Evolutionary conservation across 2,113 vertebrate species (phyloP).

Genomic region (Oncorhynchus gorbuscha): DNA sequence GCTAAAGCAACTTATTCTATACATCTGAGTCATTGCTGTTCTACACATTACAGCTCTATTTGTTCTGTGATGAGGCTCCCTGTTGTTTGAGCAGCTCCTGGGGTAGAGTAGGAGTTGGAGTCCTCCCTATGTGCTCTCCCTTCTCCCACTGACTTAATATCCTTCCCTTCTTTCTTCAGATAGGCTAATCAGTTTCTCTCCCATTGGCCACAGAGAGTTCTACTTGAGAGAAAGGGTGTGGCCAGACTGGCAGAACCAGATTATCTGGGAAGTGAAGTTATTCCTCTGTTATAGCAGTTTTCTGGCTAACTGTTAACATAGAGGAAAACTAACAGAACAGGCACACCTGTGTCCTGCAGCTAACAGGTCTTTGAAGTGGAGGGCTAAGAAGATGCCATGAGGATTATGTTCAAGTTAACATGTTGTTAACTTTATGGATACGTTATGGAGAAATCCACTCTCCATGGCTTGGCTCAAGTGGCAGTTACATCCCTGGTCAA

Average conservation of each 20-base stretch:
- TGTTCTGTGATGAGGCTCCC: conserved; percentile 15
- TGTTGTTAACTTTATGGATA: not conserved
- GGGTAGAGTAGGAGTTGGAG: conserved; percentile 6
- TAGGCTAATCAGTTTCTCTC: conserved; percentile 56
- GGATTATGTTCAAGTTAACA: not conserved
- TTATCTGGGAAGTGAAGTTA: conserved; percentile 66
- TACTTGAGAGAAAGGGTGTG: conserved; percentile 73
- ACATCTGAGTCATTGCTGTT: conserved; percentile 42
- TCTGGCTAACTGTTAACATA: conserved; percentile 28
- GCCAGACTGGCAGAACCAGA: conserved; percentile 77
- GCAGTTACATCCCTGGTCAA: conserved; percentile 12
- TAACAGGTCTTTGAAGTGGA: not conserved
- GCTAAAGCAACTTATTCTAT: conserved; percentile 19
- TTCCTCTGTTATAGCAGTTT: conserved; percentile 32
- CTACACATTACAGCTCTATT: conserved; percentile 51
- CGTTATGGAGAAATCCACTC: not conserved
- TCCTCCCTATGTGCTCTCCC: conserved; percentile 27
- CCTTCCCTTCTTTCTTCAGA: conserved; percentile 64
- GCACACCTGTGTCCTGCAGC: not conserved
- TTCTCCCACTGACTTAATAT: conserved; percentile 46
- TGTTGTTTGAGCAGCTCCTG: too few relatives aligned
- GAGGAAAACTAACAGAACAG: conserved; percentile 22
- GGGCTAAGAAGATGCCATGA: conserved; percentile 1
- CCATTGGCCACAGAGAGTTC: conserved; percentile 54
- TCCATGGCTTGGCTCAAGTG: conserved; percentile 25